Evolutionary conservation across 2,797 vertebrate genomes (phyloP), one percentile per base, ranked within the genome.

Genomic region (Urosaurus nigricauda): DNA sequence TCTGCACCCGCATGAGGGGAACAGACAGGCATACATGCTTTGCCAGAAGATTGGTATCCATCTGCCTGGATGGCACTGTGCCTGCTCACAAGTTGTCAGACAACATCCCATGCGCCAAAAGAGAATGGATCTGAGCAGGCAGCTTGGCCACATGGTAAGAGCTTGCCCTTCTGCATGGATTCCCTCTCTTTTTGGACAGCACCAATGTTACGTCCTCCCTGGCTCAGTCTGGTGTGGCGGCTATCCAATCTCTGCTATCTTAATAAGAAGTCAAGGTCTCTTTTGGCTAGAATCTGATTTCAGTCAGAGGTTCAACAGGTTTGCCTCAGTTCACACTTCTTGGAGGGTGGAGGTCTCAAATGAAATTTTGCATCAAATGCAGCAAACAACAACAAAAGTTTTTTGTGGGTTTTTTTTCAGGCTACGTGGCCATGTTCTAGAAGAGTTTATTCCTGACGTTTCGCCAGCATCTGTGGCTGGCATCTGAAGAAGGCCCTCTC

Each of bases 11-110:
- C 53, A 91, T 90, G 87, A 94, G 94, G 90, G 92, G 92, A 92
- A 80, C 93, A 89, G 83, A 75, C 91, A 70, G 51, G 11, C 79
- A 84, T 89, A 93, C 84, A 71, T 86, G 94, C 92, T 93, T n/a
- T 94, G 95, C 93, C 78, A 5, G 87, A 73, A 88, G 90, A 43
- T 40, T n/a, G 88, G 29, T 83, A 90, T 90, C 95, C 95, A 95
- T 96, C 96, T 96, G 96, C 92, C 91, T 1, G 0, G 78, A 0
- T 94, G 96, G 96, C 94, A 70, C 5, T 0, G 56, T 84, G 96
- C 96, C 96, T 0, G 1, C 93, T 90, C 91, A 82, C 90, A 90
- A 94, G 83, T 92, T 94, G 94, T 92, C 95, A 94, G 93, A 93
- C 94, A 92, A 89, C 92, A 87, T 92, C 92, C 92, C n/a, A 80